Percentiles rank a stretch among this genome's conserved stretches.
Evolutionary conservation across 2,113 vertebrate genomes (phyloP).

Genomic region (Oreochromis tanganicae): DNA sequence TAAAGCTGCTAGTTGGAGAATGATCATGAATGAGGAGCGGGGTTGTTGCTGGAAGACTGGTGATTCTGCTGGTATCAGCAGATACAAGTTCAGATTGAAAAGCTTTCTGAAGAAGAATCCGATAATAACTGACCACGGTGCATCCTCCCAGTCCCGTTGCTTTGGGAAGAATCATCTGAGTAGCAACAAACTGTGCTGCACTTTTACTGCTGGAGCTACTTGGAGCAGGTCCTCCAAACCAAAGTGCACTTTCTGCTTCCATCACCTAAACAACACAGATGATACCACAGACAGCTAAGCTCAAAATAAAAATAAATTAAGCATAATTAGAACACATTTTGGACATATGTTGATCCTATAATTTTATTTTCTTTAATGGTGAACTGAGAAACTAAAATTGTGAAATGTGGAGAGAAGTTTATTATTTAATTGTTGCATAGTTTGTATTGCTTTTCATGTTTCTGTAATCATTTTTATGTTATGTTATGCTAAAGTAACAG

Average conservation of each 20-base stretch:
- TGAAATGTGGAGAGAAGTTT: background rate
- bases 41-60: background rate
- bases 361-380: background rate
- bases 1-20: constrained; percentile 19
- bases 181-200: constrained; percentile 44
- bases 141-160: constrained; percentile 19
- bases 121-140: constrained; percentile 55
- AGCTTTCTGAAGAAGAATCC: constrained; percentile 36
- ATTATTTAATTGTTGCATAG: background rate
- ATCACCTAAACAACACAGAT: constrained; percentile 23
- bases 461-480: background rate
- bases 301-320: background rate
- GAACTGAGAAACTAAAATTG: background rate
- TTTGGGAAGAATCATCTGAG: constrained; percentile 56
- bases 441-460: background rate
- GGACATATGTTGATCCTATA: background rate
- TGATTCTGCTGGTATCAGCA: background rate
- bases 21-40: background rate
- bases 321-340: background rate
- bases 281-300: background rate
- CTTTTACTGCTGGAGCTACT: background rate
- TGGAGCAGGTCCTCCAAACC: background rate
- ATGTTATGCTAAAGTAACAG: background rate
- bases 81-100: background rate
- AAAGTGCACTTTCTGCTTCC: constrained; percentile 8